phyloP scores from a whole-genome alignment of 2,888 invertebrate species.

The Dryococelus australis region DNA sequence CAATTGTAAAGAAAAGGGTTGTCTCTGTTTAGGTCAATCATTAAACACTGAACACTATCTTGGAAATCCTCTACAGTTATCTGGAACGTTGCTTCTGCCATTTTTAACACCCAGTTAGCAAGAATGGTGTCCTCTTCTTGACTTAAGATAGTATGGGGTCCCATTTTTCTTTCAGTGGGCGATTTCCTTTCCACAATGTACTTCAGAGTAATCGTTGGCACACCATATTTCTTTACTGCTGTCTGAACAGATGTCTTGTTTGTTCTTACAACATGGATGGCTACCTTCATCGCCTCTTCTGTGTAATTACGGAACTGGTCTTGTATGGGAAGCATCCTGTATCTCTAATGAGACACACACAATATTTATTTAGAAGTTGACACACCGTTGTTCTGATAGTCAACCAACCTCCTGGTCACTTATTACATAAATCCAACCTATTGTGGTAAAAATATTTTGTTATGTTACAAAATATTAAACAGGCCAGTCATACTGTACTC shows the following conservation, averaged over 20 bases:
- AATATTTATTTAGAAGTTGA: neutral
- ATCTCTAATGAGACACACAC: neutral
- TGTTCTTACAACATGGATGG: slow-evolving; percentile 21
- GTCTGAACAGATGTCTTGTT: neutral
- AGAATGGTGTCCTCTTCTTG: slow-evolving; percentile 45
- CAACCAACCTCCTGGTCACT: neutral
- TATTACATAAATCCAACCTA: neutral
- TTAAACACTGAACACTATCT: slow-evolving; percentile 43
- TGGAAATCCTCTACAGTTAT: slow-evolving; percentile 45
- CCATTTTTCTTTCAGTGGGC: slow-evolving; percentile 38
- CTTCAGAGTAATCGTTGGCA: slow-evolving; percentile 17
- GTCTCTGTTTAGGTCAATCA: slow-evolving; percentile 40
- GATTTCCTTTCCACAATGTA: slow-evolving; percentile 23
- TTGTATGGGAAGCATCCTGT: neutral
- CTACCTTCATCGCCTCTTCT: slow-evolving; percentile 20
- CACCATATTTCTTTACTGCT: slow-evolving; percentile 16
- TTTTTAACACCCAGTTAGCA: slow-evolving; percentile 46
- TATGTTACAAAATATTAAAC: neutral
- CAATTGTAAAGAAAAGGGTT: slow-evolving; percentile 41
- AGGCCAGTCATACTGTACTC: neutral
- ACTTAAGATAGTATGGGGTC: slow-evolving; percentile 46
- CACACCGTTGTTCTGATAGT: slow-evolving; percentile 12
- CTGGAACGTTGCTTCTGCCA: slow-evolving; percentile 45
- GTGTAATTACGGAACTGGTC: neutral
- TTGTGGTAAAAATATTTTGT: neutral